These are phyloP conservation scores for Dorcus hopei DNA, from an alignment of 2,888 invertebrate genomes.

Conservation along the genomic window DNA sequence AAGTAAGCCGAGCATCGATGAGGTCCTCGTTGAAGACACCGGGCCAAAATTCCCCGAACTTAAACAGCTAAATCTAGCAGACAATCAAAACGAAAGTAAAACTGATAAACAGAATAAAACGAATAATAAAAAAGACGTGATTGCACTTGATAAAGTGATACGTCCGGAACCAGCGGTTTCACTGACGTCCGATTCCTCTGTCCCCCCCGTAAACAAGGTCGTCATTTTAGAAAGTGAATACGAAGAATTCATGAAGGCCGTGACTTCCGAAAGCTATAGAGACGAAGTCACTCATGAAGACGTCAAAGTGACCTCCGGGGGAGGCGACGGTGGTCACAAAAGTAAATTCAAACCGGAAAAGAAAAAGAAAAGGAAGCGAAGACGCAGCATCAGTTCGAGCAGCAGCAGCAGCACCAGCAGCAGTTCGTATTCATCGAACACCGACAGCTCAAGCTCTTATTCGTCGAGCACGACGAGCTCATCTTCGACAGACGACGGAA, in stretches of 20 bases:
- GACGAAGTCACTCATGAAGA: background rate
- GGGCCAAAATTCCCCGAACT: no score
- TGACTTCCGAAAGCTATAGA: constrained; percentile 38
- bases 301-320: background rate
- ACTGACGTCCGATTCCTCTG: background rate
- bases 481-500: background rate
- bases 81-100: no score
- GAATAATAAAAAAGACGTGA: no score
- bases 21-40: no score
- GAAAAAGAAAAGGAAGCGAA: constrained; percentile 14
- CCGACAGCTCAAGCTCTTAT: constrained; percentile 20
- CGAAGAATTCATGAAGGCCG: constrained; percentile 59
- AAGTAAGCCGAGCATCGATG: no score
- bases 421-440: constrained; percentile 10
- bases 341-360: constrained; percentile 13
- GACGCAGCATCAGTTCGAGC: constrained; percentile 10
- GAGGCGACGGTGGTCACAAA: background rate
- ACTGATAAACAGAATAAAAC: no score
- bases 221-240: constrained; percentile 49
- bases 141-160: no score
- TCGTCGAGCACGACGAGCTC: constrained; percentile 25
- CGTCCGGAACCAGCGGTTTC: no score
- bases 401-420: constrained; percentile 20
- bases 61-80: no score
- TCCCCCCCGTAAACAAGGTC: background rate